Evolutionary conservation across 2,113 vertebrate genomes (phyloP).

Genomic region (Thalassoma bifasciatum): DNA sequence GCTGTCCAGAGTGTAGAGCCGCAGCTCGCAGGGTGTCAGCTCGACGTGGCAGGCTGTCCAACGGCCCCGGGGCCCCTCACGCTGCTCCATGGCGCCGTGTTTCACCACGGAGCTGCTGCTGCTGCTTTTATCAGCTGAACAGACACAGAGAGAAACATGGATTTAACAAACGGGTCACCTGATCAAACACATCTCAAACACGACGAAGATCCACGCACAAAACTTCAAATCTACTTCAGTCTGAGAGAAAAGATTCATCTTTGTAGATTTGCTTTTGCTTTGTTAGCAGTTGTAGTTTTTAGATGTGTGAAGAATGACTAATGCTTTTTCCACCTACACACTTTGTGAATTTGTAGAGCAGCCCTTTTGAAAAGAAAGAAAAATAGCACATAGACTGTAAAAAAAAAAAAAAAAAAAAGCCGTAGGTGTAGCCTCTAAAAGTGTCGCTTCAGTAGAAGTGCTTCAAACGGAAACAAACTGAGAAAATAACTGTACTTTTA

Average conservation of each 20-base stretch:
- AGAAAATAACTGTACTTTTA: too few relatives aligned
- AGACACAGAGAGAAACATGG: background rate
- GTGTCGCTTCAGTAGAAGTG: background rate
- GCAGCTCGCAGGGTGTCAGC: slow-evolving; percentile 90
- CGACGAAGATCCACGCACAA: background rate
- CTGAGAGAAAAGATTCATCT: too few relatives aligned
- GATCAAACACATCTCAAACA: too few relatives aligned
- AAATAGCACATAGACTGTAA: background rate
- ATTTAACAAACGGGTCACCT: too few relatives aligned
- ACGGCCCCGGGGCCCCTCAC: slow-evolving; percentile 87
- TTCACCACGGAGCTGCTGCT: slow-evolving; percentile 90
- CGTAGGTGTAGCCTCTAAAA: background rate
- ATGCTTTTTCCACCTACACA: background rate
- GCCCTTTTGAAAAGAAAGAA: background rate
- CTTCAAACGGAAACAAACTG: too few relatives aligned
- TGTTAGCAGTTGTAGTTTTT: background rate
- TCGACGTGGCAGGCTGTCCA: slow-evolving; percentile 93
- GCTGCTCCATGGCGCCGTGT: slow-evolving; percentile 91
- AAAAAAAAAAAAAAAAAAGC: too few relatives aligned
- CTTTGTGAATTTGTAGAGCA: background rate
- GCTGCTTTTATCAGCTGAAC: slow-evolving; percentile 85
- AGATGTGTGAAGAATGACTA: background rate
- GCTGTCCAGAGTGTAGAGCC: slow-evolving; percentile 91
- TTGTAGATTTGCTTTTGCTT: too few relatives aligned
- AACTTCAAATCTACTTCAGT: background rate